Percentiles rank a stretch among this genome's conserved stretches.
Conservation (phyloP, 2,113 vertebrate species). For the Gopherus evgoodei region DNA sequence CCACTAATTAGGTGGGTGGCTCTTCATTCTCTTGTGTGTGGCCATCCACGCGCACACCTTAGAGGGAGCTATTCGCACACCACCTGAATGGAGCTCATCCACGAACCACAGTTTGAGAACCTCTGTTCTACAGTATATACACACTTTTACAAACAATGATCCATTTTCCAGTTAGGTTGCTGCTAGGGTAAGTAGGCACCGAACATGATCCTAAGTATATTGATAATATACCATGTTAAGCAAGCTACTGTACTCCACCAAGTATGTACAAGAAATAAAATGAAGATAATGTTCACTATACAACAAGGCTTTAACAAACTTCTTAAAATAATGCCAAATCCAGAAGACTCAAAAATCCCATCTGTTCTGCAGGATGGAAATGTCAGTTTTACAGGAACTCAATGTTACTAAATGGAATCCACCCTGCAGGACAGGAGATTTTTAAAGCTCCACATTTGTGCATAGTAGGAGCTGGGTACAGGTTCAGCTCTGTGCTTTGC, state of each 20-base stretch:
- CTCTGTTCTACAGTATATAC: not conserved
- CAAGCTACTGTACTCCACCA: not conserved
- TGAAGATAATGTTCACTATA: not conserved
- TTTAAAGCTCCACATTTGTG: not conserved
- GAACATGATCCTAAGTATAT: not conserved
- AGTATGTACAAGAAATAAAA: not conserved
- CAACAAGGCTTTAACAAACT: too few species aligned
- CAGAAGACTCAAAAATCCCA: not conserved
- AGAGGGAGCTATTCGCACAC: too few species aligned
- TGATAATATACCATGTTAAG: not conserved
- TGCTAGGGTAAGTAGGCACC: not conserved
- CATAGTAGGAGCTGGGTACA: not conserved
- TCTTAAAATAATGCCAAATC: not conserved
- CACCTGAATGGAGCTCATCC: too few species aligned
- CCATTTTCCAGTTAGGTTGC: not conserved
- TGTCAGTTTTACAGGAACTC: not conserved
- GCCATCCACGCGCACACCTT: too few species aligned
- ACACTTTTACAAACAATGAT: not conserved
- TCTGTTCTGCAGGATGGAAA: not conserved
- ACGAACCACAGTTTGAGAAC: too few species aligned
- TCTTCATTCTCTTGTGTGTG: too few species aligned
- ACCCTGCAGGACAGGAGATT: not conserved
- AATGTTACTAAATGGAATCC: not conserved
- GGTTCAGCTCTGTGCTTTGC: not conserved
- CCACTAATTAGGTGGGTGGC: too few species aligned